Evolutionary conservation across 2,797 vertebrate species (phyloP).

Genomic region (Phaenicophaeus curvirostris): DNA sequence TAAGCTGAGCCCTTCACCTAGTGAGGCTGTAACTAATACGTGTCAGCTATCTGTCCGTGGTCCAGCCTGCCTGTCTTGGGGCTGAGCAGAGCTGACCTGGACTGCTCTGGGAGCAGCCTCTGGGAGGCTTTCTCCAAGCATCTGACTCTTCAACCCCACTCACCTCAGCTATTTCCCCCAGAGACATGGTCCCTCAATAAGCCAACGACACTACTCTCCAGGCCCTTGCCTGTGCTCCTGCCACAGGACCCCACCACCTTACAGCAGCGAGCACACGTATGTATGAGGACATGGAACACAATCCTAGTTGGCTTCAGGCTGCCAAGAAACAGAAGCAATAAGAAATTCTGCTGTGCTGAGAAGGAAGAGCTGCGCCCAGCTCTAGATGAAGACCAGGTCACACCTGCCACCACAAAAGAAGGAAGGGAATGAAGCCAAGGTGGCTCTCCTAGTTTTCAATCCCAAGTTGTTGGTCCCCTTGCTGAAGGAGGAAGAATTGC

Average conservation of each 20-base stretch:
- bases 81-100: not conserved
- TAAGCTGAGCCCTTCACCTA: constrained; percentile 35
- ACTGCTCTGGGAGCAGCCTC: not conserved
- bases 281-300: fast-evolving
- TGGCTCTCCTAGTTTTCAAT: too few relatives aligned
- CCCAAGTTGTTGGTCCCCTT: too few relatives aligned
- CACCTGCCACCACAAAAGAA: not conserved
- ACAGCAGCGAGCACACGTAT: fast-evolving
- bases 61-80: constrained; percentile 13
- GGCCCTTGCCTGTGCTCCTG: not conserved
- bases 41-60: not conserved
- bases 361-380: not conserved
- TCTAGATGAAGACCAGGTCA: not conserved
- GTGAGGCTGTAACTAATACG: constrained; percentile 19
- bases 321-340: not conserved
- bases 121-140: not conserved
- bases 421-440: not conserved
- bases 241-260: fast-evolving
- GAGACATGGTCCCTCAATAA: not conserved
- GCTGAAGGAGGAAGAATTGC: not conserved
- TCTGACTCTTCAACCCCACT: not conserved
- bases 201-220: not conserved
- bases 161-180: not conserved
- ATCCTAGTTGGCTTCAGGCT: fast-evolving
- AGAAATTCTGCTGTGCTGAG: fast-evolving